A percentile compares a stretch with the other conserved stretches of the same genome.
phyloP scores from a whole-genome alignment of 2,797 vertebrate species.

The Sebastes vulpes region DNA sequence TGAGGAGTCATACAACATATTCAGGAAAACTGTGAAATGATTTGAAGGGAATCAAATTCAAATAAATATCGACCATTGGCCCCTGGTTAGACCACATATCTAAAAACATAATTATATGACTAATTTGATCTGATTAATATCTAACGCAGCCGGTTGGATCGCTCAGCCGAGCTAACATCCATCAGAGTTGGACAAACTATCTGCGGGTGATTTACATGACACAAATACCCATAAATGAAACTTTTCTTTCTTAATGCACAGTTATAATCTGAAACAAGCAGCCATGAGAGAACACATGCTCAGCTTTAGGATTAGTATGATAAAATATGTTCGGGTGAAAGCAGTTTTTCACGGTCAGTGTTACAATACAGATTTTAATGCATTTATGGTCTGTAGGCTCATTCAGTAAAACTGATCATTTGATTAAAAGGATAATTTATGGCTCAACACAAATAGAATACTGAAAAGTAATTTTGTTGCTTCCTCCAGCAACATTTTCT shows the following conservation, averaged over 20 bases:
- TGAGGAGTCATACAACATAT: conserved; percentile 46
- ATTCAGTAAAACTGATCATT: conserved; percentile 7
- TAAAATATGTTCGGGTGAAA: conserved; percentile 25
- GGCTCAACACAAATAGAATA: conserved; percentile 23
- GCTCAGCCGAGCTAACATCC: conserved; percentile 29
- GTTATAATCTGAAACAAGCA: conserved; percentile 28
- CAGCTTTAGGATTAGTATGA: conserved; percentile 11
- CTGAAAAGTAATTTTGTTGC: conserved; percentile 41
- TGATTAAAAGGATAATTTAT: conserved; percentile 49
- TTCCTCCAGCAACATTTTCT: conserved; percentile 37
- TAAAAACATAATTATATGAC: conserved; percentile 41
- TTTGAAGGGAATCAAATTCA: conserved; percentile 26
- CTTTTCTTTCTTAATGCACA: conserved; percentile 38
- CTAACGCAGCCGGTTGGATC: conserved; percentile 25
- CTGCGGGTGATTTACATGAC: conserved; percentile 28
- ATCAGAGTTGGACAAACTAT: conserved; percentile 24
- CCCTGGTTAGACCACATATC: conserved; percentile 25
- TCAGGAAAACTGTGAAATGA: conserved; percentile 45
- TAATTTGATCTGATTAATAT: conserved; percentile 65
- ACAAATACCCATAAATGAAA: conserved; percentile 37
- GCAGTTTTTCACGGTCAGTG: conserved; percentile 15
- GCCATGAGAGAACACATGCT: conserved; percentile 3
- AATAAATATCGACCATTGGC: conserved; percentile 42
- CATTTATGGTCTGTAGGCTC: conserved; percentile 26
- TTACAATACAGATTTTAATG: conserved; percentile 22